Percentiles rank a stretch among this genome's conserved stretches.
Conservation (phyloP, 1,140 invertebrate genomes). For the Leptestheria dahalacensis region DNA sequence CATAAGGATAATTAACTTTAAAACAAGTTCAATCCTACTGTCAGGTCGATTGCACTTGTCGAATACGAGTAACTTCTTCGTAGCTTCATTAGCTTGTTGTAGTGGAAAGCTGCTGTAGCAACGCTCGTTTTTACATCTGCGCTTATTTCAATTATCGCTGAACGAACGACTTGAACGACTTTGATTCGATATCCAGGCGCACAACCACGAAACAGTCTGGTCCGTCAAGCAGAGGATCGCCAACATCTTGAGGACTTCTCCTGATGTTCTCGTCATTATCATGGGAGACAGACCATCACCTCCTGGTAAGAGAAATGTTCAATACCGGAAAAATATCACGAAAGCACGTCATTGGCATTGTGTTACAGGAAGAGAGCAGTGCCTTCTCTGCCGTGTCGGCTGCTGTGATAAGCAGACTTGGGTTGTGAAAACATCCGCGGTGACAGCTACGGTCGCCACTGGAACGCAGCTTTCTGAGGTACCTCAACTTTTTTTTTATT, state of each 20-base stretch:
- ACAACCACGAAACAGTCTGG: slow-evolving; percentile 34
- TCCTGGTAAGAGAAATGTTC: slow-evolving; percentile 4
- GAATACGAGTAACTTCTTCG: too few relatives aligned
- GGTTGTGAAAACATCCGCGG: slow-evolving; percentile 17
- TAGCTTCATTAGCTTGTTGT: too few relatives aligned
- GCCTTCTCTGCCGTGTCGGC: slow-evolving; percentile 29
- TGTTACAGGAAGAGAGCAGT: slow-evolving; percentile 28
- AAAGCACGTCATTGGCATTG: neutral
- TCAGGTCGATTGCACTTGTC: too few relatives aligned
- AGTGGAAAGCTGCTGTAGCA: too few relatives aligned
- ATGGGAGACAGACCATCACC: slow-evolving; percentile 7
- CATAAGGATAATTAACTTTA: too few relatives aligned
- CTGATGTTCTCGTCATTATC: slow-evolving; percentile 28
- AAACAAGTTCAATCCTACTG: too few relatives aligned
- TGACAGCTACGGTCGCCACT: slow-evolving; percentile 16
- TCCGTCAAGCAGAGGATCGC: slow-evolving; percentile 30
- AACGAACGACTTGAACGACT: neutral
- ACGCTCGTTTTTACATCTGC: too few relatives aligned
- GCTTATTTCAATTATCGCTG: too few relatives aligned
- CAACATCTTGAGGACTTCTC: slow-evolving; percentile 11
- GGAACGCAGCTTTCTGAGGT: slow-evolving; percentile 20
- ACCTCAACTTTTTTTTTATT: too few relatives aligned
- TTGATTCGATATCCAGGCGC: slow-evolving; percentile 21
- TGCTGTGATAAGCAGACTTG: slow-evolving; percentile 28
- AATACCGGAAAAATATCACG: neutral